Percentiles rank a stretch among this genome's conserved stretches.
These are phyloP conservation scores for Synanthedon andrenaeformis DNA, from an alignment of 2,888 invertebrate species.

Conservation along the genomic window DNA sequence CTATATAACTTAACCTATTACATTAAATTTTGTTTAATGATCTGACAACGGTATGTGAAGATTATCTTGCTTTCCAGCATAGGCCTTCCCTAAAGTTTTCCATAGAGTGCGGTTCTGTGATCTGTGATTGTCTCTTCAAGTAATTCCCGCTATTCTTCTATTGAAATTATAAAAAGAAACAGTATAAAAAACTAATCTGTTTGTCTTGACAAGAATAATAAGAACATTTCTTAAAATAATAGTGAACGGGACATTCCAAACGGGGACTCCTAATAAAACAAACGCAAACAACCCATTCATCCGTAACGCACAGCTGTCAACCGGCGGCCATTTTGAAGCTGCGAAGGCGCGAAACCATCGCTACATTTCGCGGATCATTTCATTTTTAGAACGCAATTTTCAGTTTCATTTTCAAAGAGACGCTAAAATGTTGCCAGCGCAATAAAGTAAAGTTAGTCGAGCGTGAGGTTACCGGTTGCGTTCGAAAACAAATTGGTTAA, in stretches of 20 bases:
- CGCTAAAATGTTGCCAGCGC: constrained; percentile 57
- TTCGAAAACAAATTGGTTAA: constrained; percentile 62
- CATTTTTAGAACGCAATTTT: constrained; percentile 46
- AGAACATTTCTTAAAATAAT: neutral
- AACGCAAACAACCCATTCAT: constrained; percentile 5
- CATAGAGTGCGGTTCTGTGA: too few species aligned
- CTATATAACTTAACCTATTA: too few species aligned
- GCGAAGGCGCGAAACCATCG: constrained; percentile 42
- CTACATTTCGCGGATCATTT: constrained; percentile 52
- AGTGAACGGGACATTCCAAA: neutral
- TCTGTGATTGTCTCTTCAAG: too few species aligned
- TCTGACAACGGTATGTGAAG: too few species aligned
- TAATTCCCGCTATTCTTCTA: too few species aligned
- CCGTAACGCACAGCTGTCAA: constrained; percentile 14
- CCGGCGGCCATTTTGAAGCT: constrained; percentile 35
- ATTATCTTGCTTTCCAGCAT: too few species aligned
- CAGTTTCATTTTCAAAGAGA: constrained; percentile 56
- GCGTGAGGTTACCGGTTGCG: constrained; percentile 41
- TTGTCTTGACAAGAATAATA: too few species aligned
- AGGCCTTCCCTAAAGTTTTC: too few species aligned
- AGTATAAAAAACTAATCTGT: too few species aligned
- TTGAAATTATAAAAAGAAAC: too few species aligned
- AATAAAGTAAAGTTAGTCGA: constrained; percentile 48
- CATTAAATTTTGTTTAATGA: too few species aligned
- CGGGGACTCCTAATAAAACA: neutral